These are phyloP conservation scores for Eurytoma californica DNA, from an alignment of 2,888 invertebrate species.

Conservation along the genomic window DNA sequence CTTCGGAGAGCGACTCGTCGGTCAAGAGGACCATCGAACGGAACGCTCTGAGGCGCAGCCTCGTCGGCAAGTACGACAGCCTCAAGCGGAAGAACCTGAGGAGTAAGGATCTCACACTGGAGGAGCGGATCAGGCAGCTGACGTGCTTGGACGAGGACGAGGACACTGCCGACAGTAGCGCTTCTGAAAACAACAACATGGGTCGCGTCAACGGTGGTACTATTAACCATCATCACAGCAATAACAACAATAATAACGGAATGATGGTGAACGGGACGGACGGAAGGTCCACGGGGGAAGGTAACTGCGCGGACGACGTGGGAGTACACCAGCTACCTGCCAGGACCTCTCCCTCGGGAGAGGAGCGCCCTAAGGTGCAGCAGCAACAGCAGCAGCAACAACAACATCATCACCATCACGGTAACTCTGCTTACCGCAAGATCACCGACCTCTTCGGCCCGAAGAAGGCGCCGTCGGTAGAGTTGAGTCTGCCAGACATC, in stretches of 20 bases:
- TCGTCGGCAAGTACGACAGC: constrained; percentile 81
- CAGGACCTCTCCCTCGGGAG: constrained; percentile 82
- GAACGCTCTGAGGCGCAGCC: constrained; percentile 87
- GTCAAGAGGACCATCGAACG: constrained; percentile 87
- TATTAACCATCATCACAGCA: constrained; percentile 11
- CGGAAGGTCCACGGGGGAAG: constrained; percentile 28
- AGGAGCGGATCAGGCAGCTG: constrained; percentile 89
- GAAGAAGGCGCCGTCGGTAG: constrained; percentile 74
- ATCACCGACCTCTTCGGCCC: constrained; percentile 80
- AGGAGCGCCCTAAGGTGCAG: constrained; percentile 75
- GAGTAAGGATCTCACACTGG: constrained; percentile 85
- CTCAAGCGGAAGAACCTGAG: constrained; percentile 77
- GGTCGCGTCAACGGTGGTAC: constrained; percentile 29
- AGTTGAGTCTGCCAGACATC: constrained; percentile 63
- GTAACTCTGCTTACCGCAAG: constrained; percentile 80
- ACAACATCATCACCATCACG: constrained; percentile 55
- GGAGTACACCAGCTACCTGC: constrained; percentile 74
- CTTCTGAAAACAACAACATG: constrained; percentile 51
- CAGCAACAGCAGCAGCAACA: constrained; percentile 38
- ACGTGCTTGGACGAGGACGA: constrained; percentile 90
- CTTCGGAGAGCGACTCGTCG: constrained; percentile 72
- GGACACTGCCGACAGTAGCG: constrained; percentile 50
- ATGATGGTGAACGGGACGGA: background rate
- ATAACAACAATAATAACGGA: constrained; percentile 42
- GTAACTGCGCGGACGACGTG: constrained; percentile 26